Base-by-base conservation (phyloP, 2,888 invertebrate species). In the Agonopterix alstromeriana region DNA sequence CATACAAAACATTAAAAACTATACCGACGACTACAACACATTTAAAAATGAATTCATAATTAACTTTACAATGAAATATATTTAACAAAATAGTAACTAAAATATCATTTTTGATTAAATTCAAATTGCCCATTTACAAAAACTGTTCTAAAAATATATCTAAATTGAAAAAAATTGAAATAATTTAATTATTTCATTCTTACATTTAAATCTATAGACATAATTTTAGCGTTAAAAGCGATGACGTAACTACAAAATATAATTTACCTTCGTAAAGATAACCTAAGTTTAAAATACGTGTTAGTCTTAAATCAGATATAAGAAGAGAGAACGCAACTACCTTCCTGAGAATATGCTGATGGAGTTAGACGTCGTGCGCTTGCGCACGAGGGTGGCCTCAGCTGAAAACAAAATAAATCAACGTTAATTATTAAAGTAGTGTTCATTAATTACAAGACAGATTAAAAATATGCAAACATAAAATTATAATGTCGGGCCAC, bases 301-400 rank as follows among this genome's bases (percentile, higher is more conserved):
- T 53, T 52, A 52, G 49, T 57, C 50, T 48, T 54, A 61, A 38
- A 40, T 40, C 45, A 54, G 3, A 27, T 27, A 27, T 7, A 27
- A 27, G 51, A 48, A 52, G 49, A 55, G 27, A 53, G 48, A 61
- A 53, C 57, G 59, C 59, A 67, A 85, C 92, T 94, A 94, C 91
- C 94, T 94, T 60, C 92, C 91, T 43, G 94, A 93, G 81, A 94
- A 94, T 83, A 94, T 93, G 78, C 91, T 94, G 77, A 94, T 93
- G 51, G 94, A 92, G 69, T 93, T 93, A 53, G 93, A 93, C 51
- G 92, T 90, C 53, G 93, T 91, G 62, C 94, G 90, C 76, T 94
- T 94, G 54, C 94, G 90, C 46, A 93, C 92, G 50, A 94, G 89
- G 53, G 92, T 90, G 14, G 93, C 93, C 54, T 93, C 93, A 71